Base-by-base conservation (phyloP, 2,113 vertebrate genomes). In the Oryzias woworae region DNA sequence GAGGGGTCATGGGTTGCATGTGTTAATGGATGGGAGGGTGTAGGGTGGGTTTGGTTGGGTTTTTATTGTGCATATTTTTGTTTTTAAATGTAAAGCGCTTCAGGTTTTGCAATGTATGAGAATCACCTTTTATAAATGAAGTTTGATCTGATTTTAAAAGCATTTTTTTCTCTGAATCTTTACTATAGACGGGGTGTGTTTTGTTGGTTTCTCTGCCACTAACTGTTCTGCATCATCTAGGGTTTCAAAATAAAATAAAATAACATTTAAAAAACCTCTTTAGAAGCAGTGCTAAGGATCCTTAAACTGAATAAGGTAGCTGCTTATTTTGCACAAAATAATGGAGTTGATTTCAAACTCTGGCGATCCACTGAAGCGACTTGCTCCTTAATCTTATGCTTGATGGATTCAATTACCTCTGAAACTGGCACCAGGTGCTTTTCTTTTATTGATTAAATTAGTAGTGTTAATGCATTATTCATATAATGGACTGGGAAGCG, bases 321-420 rank as follows among this genome's bases (percentile, higher is more conserved):
- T 24, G 31, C 16, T 23, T 17, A 14, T 16, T 57, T 28, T 47
- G 24, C 14, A n/a, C 14, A 22, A 18, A 20, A 1, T 2, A 47
- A 53, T 15, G 18, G 13, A 28, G 20, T 50, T 26, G 15, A 57
- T 43, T 16, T 23, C 8, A 28, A 53, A 24, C 58, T 73, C 7
- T 8, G 45, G 28, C 47, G 23, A 53, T 1, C 69, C 58, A 55
- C 65, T 20, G 10, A 22, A 60, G 71, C 58, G 49, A 4, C 58
- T 51, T 70, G 67, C 24, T 62, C 31, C 63, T 69, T 71, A 59
- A 77, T 82, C 72, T 82, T 73, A 84, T 59, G 83, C 77, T 75
- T 60, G 64, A 64, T 58, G 54, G 60, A 75, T 78, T 69, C 75
- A 77, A 73, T 83, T 70, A 81, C 74, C 53, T 75, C 13, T 47